Percentiles rank a stretch among this genome's conserved stretches.
Conservation (phyloP, 1,140 invertebrate species). For the Drosophila littoralis region DNA sequence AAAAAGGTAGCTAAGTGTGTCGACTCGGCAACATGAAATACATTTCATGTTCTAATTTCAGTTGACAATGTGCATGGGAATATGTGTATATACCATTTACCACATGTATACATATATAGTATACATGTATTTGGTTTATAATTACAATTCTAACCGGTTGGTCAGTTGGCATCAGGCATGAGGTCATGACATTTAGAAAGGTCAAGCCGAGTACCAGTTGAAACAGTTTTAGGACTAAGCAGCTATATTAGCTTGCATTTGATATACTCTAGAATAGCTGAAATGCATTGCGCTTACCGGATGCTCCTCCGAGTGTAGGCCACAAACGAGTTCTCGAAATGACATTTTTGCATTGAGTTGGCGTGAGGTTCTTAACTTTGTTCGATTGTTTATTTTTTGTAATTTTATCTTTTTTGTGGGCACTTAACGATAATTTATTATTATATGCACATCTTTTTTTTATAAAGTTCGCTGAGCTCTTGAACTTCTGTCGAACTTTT, state of each 20-base stretch:
- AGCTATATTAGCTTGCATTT: neutral
- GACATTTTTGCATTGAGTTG: constrained; percentile 65
- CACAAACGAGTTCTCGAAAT: constrained; percentile 77
- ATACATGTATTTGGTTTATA: constrained; percentile 9
- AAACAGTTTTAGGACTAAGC: neutral
- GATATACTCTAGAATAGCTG: neutral
- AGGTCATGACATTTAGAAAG: constrained; percentile 17
- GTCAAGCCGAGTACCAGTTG: neutral
- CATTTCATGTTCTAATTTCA: constrained; percentile 11
- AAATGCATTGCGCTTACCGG: constrained; percentile 50
- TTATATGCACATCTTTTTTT: constrained; percentile 27
- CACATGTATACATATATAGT: neutral
- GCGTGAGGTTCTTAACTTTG: neutral
- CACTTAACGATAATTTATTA: constrained; percentile 65
- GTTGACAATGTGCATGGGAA: neutral
- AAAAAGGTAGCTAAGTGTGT: constrained; percentile 14
- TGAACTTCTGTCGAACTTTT: constrained; percentile 68
- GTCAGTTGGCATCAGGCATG: constrained; percentile 8
- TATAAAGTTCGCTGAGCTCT: constrained; percentile 43
- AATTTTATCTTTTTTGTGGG: constrained; percentile 30
- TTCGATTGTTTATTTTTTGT: constrained; percentile 10
- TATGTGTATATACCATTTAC: neutral
- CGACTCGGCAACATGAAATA: neutral
- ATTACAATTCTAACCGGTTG: constrained; percentile 16
- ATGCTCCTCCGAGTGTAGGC: constrained; percentile 73